Evolutionary conservation across 2,888 invertebrate genomes (phyloP).

Genomic region (Temnothorax ravouxi): DNA sequence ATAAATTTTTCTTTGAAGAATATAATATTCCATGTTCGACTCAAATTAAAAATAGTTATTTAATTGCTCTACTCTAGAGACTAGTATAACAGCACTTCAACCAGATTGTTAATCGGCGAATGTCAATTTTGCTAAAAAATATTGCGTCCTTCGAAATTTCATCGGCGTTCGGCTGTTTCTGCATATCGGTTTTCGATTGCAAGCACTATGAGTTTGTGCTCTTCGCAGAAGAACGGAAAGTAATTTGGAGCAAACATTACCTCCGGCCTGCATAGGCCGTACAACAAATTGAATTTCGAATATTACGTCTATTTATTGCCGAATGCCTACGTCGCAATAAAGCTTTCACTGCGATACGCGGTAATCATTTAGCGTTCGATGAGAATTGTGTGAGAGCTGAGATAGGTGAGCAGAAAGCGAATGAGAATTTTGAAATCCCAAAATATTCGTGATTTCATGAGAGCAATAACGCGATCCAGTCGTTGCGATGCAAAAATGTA

Average conservation of each 20-base stretch:
- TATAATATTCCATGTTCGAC: background rate
- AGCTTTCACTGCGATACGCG: background rate
- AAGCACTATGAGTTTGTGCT: conserved; percentile 38
- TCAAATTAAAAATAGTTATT: background rate
- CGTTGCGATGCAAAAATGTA: background rate
- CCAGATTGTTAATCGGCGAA: conserved; percentile 61
- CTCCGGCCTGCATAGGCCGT: conserved; percentile 51
- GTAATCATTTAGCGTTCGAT: conserved; percentile 26
- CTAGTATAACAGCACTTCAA: background rate
- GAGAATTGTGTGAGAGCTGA: background rate
- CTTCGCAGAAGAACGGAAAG: conserved; percentile 60
- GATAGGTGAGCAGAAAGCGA: background rate
- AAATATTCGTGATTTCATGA: background rate
- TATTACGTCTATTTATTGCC: conserved; percentile 41
- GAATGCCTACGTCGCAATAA: conserved; percentile 22
- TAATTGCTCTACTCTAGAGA: background rate
- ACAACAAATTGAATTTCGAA: conserved; percentile 63
- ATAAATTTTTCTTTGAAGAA: conserved; percentile 9
- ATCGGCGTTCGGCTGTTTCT: conserved; percentile 38
- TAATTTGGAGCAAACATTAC: conserved; percentile 73
- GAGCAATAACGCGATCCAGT: background rate
- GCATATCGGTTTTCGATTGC: conserved; percentile 64
- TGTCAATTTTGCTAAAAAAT: conserved; percentile 63
- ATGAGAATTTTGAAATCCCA: background rate
- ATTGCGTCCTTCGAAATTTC: conserved; percentile 28